phyloP scores from a whole-genome alignment of 2,888 invertebrate genomes.

The Apodemia hepburni region DNA sequence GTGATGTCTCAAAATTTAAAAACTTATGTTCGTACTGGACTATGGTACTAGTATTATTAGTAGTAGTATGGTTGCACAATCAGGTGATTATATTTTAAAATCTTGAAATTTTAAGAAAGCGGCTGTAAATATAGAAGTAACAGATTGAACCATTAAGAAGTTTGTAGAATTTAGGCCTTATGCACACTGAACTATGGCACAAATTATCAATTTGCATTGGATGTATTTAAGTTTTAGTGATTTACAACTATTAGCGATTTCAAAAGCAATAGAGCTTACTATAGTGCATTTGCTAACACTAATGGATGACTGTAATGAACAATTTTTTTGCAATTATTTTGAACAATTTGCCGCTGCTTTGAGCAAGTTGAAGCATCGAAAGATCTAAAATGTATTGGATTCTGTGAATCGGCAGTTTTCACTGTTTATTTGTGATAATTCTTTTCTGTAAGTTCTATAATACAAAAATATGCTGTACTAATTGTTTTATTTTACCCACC shows the following conservation, averaged over 20 bases:
- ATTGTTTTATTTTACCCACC: constrained; percentile 30
- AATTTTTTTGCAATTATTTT: constrained; percentile 26
- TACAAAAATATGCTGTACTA: constrained; percentile 36
- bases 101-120: too few species aligned
- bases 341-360: constrained; percentile 42
- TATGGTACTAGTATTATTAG: too few species aligned
- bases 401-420: constrained; percentile 76
- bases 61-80: too few species aligned
- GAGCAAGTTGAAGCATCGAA: constrained; percentile 43
- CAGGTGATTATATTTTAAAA: too few species aligned
- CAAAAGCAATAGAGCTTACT: not conserved
- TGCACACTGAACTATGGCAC: not conserved
- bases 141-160: too few species aligned
- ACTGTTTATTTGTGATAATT: constrained; percentile 75
- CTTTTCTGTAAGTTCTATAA: constrained; percentile 56
- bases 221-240: constrained; percentile 4
- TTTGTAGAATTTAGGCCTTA: too few species aligned
- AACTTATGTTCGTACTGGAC: too few species aligned
- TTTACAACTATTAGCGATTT: not conserved
- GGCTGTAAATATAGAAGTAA: too few species aligned
- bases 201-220: not conserved
- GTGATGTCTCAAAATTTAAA: too few species aligned
- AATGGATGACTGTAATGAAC: constrained; percentile 7
- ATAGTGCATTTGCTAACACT: not conserved
- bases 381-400: constrained; percentile 59